Base-by-base conservation (phyloP, 2,888 invertebrate species). In the Meandrusa payeni region DNA sequence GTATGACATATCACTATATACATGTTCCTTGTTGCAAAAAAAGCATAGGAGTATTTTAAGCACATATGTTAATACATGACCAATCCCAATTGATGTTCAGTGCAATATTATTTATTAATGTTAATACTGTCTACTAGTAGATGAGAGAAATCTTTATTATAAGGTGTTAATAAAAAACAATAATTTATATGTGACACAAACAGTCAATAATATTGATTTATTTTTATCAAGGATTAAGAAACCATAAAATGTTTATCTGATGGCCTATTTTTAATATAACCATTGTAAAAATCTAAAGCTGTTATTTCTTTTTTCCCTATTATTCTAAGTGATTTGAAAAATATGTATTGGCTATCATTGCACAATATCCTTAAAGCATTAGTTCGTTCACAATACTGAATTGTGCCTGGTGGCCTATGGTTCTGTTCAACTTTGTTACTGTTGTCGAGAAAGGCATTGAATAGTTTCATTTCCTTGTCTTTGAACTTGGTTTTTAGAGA, bases 221-320 rank as follows among this genome's bases (percentile, higher is more conserved):
- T n/a, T n/a, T n/a, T n/a, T n/a, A 36, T 3, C 27, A 23, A 76
- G 51, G 58, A 57, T 60, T 68, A 76, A 78, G 76, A 60, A 59
- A 78, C 64, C 74, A 76, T 50, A 55, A 57, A 60, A 50, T 73
- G 70, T 48, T 72, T 70, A 46, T 75, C 71, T 43, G 55, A 11
- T 1, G 75, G 61, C 28, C 71, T 59, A 79, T 93, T 93, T 62
- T 90, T 91, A 17, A 97, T 78, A 75, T 92, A 97, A 4, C 97
- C 97, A 87, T 96, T 96, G 74, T 92, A 92, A 85, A 98, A 98
- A 67, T 96, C 95, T 56, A 77, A 61, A 2, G 96, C 94, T 34
- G 88, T 90, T 91, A 97, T 95, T 57, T 90, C 82, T 69, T 90
- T 93, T 69, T 91, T 93, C 5, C 92, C 92, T 53, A 91, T 83